phyloP scores from a whole-genome alignment of 2,888 invertebrate species.

The Tyria jacobaeae region DNA sequence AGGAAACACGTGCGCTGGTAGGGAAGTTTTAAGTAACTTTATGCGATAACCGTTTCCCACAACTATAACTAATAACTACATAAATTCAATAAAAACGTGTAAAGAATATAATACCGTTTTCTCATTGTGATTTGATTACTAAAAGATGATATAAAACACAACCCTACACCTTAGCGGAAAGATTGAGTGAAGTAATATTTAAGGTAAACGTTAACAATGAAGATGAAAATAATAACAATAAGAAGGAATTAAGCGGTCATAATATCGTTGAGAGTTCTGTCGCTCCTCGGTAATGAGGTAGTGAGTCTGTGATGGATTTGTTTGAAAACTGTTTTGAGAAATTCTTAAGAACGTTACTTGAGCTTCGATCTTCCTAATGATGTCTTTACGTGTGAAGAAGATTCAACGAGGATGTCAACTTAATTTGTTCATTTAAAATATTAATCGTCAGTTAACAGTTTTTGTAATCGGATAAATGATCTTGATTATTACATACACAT shows the following conservation, averaged over 20 bases:
- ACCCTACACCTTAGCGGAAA: conserved; percentile 34
- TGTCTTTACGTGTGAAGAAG: background rate
- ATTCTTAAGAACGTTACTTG: conserved; percentile 23
- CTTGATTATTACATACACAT: no score
- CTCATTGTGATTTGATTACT: no score
- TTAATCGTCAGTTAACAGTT: background rate
- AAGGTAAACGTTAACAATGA: conserved; percentile 39
- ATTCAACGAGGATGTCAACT: background rate
- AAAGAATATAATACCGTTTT: no score
- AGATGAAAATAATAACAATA: conserved; percentile 50
- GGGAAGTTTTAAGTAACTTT: no score
- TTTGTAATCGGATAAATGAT: background rate
- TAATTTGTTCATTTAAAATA: background rate
- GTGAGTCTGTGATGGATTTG: conserved; percentile 31
- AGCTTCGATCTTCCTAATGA: conserved; percentile 5
- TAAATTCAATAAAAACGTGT: no score
- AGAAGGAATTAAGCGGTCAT: conserved; percentile 33
- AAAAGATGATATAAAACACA: conserved; percentile 9
- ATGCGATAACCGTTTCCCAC: no score
- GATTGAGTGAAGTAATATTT: conserved; percentile 43
- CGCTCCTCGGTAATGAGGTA: conserved; percentile 29
- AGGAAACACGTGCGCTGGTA: no score
- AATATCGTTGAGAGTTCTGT: conserved; percentile 20
- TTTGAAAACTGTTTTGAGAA: conserved; percentile 35
- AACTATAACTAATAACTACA: no score